Evolutionary conservation across 2,888 invertebrate genomes (phyloP), one percentile per base, ranked within the genome.

Genomic region (Dermolepida albohirtum): DNA sequence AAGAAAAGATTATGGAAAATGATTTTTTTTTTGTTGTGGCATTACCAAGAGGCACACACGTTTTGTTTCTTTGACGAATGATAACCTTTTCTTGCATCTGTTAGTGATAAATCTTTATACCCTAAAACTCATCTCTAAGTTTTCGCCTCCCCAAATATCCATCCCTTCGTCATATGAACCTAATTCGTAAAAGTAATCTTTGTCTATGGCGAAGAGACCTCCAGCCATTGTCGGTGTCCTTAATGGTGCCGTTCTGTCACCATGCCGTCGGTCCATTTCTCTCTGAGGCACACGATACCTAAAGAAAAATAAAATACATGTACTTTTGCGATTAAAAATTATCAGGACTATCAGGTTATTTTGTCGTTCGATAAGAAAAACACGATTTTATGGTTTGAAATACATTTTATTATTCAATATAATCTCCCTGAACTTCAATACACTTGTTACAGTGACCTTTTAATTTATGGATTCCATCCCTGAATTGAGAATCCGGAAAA

Each of bases 111-210:
- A 63, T 29, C 34, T 52, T 64, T 65, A 86, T 87, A 96, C 96
- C 89, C 96, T 88, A 84, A 96, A 95, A 79, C 95, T 95, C 93
- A 97, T 95, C 85, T 97, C 96, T 52, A 97, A 87, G 84, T 96
- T 96, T 84, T 97, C 96, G 57, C 94, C 96, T 62, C 98, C 99
- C 98, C 98, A 99, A 78, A 99, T 98, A 84, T 98, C 97, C 98
- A 99, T 98, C 76, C 98, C 98, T 84, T 97, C 92, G 83, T 99
- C 99, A 83, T 99, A 99, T 64, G 97, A 93, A 64, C 99, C 99
- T 71, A 99, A 88, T 85, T 97, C 94, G 85, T 97, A 96, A 87
- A 99, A 99, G 84, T 97, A 99, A 22, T 97, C 94, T 80, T 92
- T 90, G 82, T 97, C 96, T 71, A 98, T 97, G 59, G 98, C 93